A percentile compares a stretch with the other conserved stretches of the same genome.
These are phyloP conservation scores for Danio kyathit DNA, from an alignment of 2,797 vertebrate genomes.

Conservation along the genomic window DNA sequence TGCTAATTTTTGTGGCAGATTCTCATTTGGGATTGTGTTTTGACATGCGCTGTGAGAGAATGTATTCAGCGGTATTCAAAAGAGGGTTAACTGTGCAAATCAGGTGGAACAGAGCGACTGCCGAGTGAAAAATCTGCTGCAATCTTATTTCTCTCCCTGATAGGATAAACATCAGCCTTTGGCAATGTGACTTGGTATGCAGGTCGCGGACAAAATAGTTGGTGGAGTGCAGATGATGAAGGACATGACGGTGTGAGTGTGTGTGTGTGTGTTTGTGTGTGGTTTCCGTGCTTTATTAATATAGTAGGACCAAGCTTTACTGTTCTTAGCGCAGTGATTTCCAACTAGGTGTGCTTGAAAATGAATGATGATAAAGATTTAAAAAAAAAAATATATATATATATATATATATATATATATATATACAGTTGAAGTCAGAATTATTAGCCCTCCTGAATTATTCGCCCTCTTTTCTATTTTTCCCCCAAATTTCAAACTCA, in stretches of 20 bases:
- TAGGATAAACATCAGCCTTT: conserved; percentile 53
- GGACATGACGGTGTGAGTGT: background rate
- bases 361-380: background rate
- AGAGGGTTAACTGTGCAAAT: conserved; percentile 57
- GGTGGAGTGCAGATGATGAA: conserved; percentile 48
- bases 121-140: conserved; percentile 55
- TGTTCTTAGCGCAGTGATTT: conserved; percentile 2
- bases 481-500: too few species aligned
- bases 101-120: conserved; percentile 59
- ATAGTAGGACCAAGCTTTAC: background rate
- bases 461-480: too few species aligned
- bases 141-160: conserved; percentile 48
- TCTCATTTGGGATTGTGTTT: conserved; percentile 44
- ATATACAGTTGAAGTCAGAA: too few species aligned
- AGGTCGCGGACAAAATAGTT: conserved; percentile 28
- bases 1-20: conserved; percentile 49
- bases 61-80: conserved; percentile 41
- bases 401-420: too few species aligned
- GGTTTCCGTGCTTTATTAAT: conserved; percentile 9
- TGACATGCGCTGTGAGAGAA: conserved; percentile 43
- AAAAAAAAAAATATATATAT: background rate
- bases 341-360: background rate
- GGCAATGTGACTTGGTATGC: conserved; percentile 45
- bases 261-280: too few species aligned
- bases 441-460: too few species aligned